Base-by-base conservation (phyloP, 2,888 invertebrate species). In the Brachyopa scutellaris region DNA sequence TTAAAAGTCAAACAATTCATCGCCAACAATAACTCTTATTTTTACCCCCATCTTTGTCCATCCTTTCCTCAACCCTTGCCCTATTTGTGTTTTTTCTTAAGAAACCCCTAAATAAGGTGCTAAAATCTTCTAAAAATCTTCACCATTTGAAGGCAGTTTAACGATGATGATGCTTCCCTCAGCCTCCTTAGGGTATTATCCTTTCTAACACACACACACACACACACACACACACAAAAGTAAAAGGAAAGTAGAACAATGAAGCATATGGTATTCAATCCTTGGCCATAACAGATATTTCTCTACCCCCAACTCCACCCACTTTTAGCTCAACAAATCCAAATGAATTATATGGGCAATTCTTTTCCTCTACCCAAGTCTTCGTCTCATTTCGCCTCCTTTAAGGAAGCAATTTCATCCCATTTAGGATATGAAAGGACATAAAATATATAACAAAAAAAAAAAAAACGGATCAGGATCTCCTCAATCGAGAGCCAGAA, bases 351-450 rank as follows among this genome's bases (percentile, higher is more conserved):
- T 82, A 82, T 77, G 70, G 77, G 61, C 82, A 82, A 82, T 82
- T 82, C 77, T 36, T 33, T 29, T 21, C 33, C 31, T 69, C 29
- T 42, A 8, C 26, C 26, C 15, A 0, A 15, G 5, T 29, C 67
- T 19, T 13, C 19, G n/a, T 53, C 61, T 21, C 53, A 17, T 13
- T 47, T 57, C 70, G 36, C 64, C 78, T 53, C 38, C 53, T 77
- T 61, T 40, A 61, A 82, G 82, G 77, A 82, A 82, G 82, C 77
- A 82, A 82, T 82, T 82, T 82, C 82, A 77, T 77, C 82, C 82
- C 82, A 82, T 82, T 82, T 82, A 82, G 82, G 82, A 82, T 82
- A 82, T 82, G 82, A 82, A 82, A 72, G 82, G 70, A 77, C 70
- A 82, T 82, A 82, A 82, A 82, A 61, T 82, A 82, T 82, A 70